Percentiles rank a stretch among this genome's conserved stretches.
Conservation (phyloP, 2,888 invertebrate genomes). For the Meteorus colon region DNA sequence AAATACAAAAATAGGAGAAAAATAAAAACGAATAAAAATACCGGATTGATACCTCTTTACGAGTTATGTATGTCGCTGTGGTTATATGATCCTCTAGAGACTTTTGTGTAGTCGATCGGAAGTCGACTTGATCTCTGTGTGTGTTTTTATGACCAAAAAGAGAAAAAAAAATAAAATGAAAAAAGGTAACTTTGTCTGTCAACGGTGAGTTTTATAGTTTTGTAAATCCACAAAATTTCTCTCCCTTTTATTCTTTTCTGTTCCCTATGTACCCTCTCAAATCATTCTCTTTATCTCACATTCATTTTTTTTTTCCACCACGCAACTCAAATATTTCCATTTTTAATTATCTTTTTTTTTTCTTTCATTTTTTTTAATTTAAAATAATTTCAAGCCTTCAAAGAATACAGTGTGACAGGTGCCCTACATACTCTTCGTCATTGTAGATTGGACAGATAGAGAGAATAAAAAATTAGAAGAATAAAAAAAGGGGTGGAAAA, state of each 20-base stretch:
- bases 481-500: neutral
- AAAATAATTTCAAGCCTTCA: neutral
- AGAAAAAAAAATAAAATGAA: neutral
- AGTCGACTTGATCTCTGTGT: conserved; percentile 13
- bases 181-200: conserved; percentile 23
- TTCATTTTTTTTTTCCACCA: neutral
- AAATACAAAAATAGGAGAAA: neutral
- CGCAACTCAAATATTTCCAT: neutral
- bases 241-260: neutral
- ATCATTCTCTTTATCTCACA: neutral
- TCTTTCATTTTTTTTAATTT: neutral
- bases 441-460: conserved; percentile 17
- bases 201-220: conserved; percentile 50
- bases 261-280: neutral
- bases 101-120: conserved; percentile 23
- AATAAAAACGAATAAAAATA: conserved; percentile 13
- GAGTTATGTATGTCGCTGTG: neutral
- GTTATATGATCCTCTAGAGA: conserved; percentile 23
- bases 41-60: neutral
- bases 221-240: neutral
- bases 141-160: neutral
- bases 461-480: conserved; percentile 2
- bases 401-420: conserved; percentile 45
- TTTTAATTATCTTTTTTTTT: neutral
- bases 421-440: conserved; percentile 50